Conservation (phyloP, 2,888 invertebrate genomes). For the Cyclophora albipunctata region DNA sequence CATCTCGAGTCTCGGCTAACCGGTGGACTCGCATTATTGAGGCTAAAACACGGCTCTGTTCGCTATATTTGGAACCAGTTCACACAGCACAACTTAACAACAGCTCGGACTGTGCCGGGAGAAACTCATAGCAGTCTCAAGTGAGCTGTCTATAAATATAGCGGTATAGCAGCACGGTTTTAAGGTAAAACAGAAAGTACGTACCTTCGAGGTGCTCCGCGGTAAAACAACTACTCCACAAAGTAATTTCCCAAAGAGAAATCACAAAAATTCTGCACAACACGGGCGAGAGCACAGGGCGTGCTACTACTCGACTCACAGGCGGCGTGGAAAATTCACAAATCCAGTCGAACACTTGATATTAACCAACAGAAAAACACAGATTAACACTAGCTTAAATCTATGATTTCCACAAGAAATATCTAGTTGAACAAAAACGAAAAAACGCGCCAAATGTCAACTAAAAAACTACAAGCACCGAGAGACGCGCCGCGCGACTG, state of each 20-base stretch:
- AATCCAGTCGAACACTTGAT: slow-evolving; percentile 64
- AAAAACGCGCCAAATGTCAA: slow-evolving; percentile 74
- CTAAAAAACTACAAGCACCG: slow-evolving; percentile 75
- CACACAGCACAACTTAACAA: slow-evolving; percentile 2
- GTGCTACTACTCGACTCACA: slow-evolving; percentile 66
- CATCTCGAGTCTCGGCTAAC: slow-evolving; percentile 23
- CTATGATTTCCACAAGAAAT: slow-evolving; percentile 68
- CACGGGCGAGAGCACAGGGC: slow-evolving; percentile 58
- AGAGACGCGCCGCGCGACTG: slow-evolving; percentile 58
- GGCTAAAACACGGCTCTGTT: slow-evolving; percentile 32
- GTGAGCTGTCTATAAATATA: no score
- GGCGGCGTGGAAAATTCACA: slow-evolving; percentile 64
- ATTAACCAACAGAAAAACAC: slow-evolving; percentile 62
- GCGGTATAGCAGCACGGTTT: no score
- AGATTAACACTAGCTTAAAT: slow-evolving; percentile 71
- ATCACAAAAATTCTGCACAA: slow-evolving; percentile 66
- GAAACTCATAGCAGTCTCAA: slow-evolving; percentile 29
- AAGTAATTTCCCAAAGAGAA: slow-evolving; percentile 55
- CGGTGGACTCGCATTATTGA: slow-evolving; percentile 19
- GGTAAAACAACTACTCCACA: slow-evolving; percentile 39
- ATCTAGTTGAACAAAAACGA: slow-evolving; percentile 59
- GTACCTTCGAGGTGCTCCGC: slow-evolving; percentile 54
- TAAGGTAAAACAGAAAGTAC: slow-evolving; percentile 21
- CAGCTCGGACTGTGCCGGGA: slow-evolving; percentile 14
- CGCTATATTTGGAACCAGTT: slow-evolving; percentile 63